These are phyloP conservation scores for Tetanocera ferruginea DNA, from an alignment of 2,888 invertebrate species.

Conservation along the genomic window DNA sequence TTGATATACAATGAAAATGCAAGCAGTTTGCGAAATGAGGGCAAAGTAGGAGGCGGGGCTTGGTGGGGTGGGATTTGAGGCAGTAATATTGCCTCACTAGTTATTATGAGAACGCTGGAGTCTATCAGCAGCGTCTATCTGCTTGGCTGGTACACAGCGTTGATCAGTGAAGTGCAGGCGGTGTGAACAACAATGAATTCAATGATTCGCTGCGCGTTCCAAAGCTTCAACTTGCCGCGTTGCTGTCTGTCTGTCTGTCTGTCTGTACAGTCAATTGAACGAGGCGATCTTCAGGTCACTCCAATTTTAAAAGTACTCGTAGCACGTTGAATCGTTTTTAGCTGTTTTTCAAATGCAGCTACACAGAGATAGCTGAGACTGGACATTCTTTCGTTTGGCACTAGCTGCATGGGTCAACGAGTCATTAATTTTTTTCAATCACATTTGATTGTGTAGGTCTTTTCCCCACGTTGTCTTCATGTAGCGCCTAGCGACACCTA, in stretches of 20 bases:
- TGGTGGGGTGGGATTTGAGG: neutral
- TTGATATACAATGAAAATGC: constrained; percentile 33
- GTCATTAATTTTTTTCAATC: neutral
- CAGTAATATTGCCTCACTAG: neutral
- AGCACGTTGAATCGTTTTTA: neutral
- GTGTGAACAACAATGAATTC: neutral
- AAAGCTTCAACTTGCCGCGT: neutral
- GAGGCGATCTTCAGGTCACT: constrained; percentile 17
- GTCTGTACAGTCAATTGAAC: neutral
- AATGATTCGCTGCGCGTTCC: neutral
- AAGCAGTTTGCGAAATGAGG: neutral
- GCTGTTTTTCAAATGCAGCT: neutral
- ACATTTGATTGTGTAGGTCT: constrained; percentile 6
- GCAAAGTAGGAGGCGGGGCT: neutral
- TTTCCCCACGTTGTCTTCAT: constrained; percentile 18
- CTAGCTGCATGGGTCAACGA: neutral
- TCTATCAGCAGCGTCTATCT: too few relatives aligned
- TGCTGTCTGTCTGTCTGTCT: neutral
- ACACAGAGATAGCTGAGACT: neutral
- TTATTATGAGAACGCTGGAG: neutral
- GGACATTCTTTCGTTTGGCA: neutral
- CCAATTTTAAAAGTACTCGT: neutral
- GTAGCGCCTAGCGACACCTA: constrained; percentile 38
- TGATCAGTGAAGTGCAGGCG: neutral
- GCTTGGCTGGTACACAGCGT: neutral